Evolutionary conservation across 92 coral and sea anemone genomes (phyloP).

Genomic region (Micromussa lordhowensis): DNA sequence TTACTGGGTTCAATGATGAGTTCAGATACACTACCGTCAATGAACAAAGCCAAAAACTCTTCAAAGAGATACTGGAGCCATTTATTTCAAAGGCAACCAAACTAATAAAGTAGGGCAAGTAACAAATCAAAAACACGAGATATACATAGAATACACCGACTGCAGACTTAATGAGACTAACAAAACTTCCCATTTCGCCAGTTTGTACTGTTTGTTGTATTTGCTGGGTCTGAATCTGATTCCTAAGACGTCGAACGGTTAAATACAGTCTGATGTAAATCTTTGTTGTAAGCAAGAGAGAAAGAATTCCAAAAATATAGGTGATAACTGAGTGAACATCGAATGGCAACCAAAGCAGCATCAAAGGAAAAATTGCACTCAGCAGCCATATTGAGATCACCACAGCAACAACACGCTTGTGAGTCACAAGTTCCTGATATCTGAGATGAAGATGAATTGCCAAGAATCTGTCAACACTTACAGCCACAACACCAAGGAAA

Average conservation of each 20-base stretch:
- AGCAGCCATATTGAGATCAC: conserved; percentile 7
- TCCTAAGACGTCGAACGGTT: neutral
- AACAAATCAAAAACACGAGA: neutral
- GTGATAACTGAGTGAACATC: neutral
- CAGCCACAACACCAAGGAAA: conserved; percentile 11
- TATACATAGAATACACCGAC: neutral
- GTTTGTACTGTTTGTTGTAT: neutral
- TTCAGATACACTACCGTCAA: neutral
- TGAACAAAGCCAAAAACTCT: neutral
- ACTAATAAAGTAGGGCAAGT: neutral
- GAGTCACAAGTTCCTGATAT: conserved; percentile 41
- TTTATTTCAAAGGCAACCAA: neutral
- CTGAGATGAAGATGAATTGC: conserved; percentile 36
- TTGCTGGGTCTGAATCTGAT: neutral
- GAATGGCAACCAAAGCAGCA: neutral
- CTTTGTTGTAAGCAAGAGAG: neutral
- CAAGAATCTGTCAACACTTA: conserved; percentile 25
- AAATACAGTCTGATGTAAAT: too few species aligned
- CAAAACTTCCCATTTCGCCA: neutral
- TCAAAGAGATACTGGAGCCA: neutral
- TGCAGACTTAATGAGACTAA: neutral
- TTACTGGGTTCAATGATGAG: conserved; percentile 1
- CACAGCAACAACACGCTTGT: conserved; percentile 20
- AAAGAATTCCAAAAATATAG: neutral
- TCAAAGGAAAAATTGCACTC: neutral